Evolutionary conservation across 2,888 invertebrate species (phyloP), one percentile per base, ranked within the genome.

Genomic region (Epiblema foenella): DNA sequence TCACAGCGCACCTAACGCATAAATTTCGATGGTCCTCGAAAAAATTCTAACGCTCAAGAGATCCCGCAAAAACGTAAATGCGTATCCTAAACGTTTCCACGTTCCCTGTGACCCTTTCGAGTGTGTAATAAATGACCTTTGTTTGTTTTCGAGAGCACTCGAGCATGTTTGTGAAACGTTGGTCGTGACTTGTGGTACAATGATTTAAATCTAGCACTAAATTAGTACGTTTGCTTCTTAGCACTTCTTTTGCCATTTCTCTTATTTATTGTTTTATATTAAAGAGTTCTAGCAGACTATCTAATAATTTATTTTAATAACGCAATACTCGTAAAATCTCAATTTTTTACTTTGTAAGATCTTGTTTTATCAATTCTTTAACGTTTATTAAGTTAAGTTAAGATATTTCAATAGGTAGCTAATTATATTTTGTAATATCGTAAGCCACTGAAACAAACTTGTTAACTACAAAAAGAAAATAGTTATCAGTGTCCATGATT

Each of bases 61-160:
- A 58, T 24, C 18, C 69, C 59, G 59, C 66, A 46, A 68, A 39
- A 67, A 66, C 65, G 63, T 69, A 66, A 72, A 74, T 74, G 72
- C 64, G 72, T 72, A 59, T 64, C 73, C 70, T 67, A 72, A 75
- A 78, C 69, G 73, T 73, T 69, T 54, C 39, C 74, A 72, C 72
- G 71, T 69, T 71, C 39, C 60, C 69, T 68, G 70, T 68, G 75
- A 75, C 78, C 78, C 75, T 75, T 73, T 73, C 52, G 60, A 76
- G 76, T 51, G 58, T 59, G 73, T 75, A 72, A 75, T 76, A 77
- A 77, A 77, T 75, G 77, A 75, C 74, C 75, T 75, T 72, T 76
- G 75, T 77, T 76, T 75, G 76, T 74, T 73, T 73, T 71, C 59
- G 74, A 77, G 75, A 63, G 69, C 75, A 58, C 76, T 77, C 69